phyloP scores from a whole-genome alignment of 2,797 vertebrate genomes.

The Calcarius lapponicus region DNA sequence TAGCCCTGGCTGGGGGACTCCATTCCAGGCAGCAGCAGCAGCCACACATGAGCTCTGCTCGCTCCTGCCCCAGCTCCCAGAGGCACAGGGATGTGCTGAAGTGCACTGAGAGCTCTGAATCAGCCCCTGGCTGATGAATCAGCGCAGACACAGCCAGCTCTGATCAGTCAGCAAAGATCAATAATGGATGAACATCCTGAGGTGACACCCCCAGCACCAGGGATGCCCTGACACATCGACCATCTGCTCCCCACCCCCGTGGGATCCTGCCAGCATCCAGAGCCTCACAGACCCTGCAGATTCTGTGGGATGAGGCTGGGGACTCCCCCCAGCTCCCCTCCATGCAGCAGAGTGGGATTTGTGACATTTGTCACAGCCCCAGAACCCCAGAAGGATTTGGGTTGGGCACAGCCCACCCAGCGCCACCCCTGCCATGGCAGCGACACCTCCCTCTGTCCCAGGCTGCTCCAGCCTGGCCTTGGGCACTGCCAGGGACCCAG shows the following conservation, averaged over 20 bases:
- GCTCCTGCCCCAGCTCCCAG: background rate
- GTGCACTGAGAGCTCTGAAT: background rate
- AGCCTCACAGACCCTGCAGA: background rate
- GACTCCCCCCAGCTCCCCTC: background rate
- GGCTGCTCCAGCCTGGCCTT: background rate
- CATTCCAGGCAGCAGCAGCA: background rate
- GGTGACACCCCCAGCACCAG: background rate
- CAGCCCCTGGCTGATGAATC: background rate
- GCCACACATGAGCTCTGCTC: background rate
- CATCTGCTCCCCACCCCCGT: background rate
- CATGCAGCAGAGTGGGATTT: background rate
- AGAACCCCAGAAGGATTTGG: background rate
- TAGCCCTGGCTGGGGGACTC: background rate
- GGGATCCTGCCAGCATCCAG: background rate
- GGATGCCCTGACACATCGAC: background rate
- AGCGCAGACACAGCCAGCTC: background rate
- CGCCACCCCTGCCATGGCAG: background rate
- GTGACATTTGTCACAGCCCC: background rate
- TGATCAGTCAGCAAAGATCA: background rate
- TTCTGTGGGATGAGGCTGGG: background rate
- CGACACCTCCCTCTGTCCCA: background rate
- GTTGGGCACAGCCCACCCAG: background rate
- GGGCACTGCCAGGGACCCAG: background rate
- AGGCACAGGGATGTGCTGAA: background rate
- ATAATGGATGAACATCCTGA: slow-evolving; percentile 9